Base-by-base conservation (phyloP, 2,888 invertebrate species). In the Heliconius sara region DNA sequence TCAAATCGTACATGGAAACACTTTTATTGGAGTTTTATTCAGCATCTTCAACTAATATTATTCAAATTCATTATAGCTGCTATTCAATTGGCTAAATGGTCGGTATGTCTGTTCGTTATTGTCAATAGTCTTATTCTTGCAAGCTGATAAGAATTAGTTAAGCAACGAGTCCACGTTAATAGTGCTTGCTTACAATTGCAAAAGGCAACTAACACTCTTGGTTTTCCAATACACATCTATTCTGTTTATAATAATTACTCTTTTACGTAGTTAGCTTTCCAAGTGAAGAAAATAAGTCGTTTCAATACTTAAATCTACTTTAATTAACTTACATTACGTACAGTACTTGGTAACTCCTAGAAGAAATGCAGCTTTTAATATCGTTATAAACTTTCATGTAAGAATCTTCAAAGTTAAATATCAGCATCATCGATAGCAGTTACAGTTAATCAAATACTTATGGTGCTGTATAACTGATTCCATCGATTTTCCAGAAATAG, bases 401-500 rank as follows among this genome's bases (percentile, higher is more conserved):
- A 73, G 72, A 73, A 60, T 74, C 34, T 71, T 79, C 47, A 60
- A 65, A 75, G 75, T 75, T 63, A 74, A 39, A 74, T n/a, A n/a
- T n/a, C n/a, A n/a, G n/a, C n/a, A n/a, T n/a, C n/a, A n/a, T n/a
- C 60, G 63, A 30, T 39, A 74, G 60, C 63, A 63, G 72, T 65
- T 74, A 68, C 43, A 75, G 67, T 74, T 74, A 74, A 78, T 74
- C 43, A 78, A 78, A 74, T 68, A 78, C 74, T 74, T 78, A 74
- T 68, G n/a, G 60, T 52, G 39, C 68, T 78, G 66, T 67, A 77
- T 75, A 78, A 78, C 72, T 73, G 72, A 80, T 76, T 73, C 88
- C 86, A 94, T 94, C 92, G 93, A 92, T 93, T 90, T 86, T 85
- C 88, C 88, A 89, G 91, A 92, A 93, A 93, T 93, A 93, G 90